Base-by-base conservation (phyloP, 2,797 vertebrate species). In the Threskiornis aethiopicus region DNA sequence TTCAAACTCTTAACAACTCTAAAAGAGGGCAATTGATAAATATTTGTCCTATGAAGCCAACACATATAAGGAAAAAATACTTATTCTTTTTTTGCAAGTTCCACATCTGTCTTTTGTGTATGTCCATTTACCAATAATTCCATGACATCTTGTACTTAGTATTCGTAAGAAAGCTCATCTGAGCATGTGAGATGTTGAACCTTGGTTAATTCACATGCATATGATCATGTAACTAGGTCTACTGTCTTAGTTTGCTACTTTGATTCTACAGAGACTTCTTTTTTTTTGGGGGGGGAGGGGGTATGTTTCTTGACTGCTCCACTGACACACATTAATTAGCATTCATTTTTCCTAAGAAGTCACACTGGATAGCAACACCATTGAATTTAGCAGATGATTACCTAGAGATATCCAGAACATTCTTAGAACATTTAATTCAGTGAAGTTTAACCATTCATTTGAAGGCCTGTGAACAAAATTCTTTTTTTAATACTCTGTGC, bases 301-400 rank as follows among this genome's bases (percentile, higher is more conserved):
- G 13, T 41, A 41, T 84, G 42, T 61, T 88, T 85, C 67, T 88
- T 66, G 80, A n/a, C 61, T 65, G 72, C 24, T 82, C 33, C 46
- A 59, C 47, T 67, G 67, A 81, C 10, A 28, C 21, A 62, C 19
- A 46, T 37, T 75, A 93, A 67, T 62, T 87, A 65, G 35, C 66
- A 65, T 75, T 75, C 16, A 31, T 69, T 79, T 90, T 95, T 94
- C 83, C 69, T 42, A 83, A 89, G 80, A 95, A 93, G 84, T 16
- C 35, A 88, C 8, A 22, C 13, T 59, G 52, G 55, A 84, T 16
- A 94, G 59, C 47, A 84, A 84, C 31, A 91, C 46, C 33, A 72
- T 42, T 64, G 52, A 81, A 91, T 89, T 85, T 69, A 72, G 44
- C 35, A 92, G 66, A 73, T 59, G 31, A 70, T 35, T 78, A 59